Percentiles rank a stretch among this genome's conserved stretches.
These are phyloP conservation scores for Tetraodon nigroviridis DNA, from an alignment of 2,113 vertebrate species.

Conservation along the genomic window DNA sequence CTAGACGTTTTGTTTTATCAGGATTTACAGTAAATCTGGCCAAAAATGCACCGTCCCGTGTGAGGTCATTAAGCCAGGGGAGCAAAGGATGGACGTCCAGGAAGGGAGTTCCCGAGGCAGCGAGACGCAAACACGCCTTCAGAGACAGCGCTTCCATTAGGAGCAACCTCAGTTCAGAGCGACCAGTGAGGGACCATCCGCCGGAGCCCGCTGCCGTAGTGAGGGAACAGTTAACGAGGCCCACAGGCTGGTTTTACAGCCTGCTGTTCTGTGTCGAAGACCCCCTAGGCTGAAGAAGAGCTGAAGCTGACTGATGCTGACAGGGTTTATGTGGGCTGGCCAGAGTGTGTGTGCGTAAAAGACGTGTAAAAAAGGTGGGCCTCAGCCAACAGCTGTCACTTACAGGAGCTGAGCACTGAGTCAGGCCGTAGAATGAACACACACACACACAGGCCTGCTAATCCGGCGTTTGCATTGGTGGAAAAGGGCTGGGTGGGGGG, in stretches of 20 bases:
- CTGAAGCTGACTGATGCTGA: conserved; percentile 66
- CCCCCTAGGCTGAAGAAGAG: conserved; percentile 67
- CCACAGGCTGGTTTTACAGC: conserved; percentile 64
- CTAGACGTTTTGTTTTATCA: background rate
- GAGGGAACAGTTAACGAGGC: conserved; percentile 66
- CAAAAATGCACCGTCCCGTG: conserved; percentile 1
- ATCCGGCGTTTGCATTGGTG: conserved; percentile 38
- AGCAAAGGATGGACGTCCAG: conserved; percentile 39
- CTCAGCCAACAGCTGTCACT: conserved; percentile 81
- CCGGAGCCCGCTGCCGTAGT: conserved; percentile 64
- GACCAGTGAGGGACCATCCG: conserved; percentile 38
- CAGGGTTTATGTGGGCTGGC: conserved; percentile 60
- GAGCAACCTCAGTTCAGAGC: conserved; percentile 32
- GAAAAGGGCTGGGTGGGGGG: conserved; percentile 30
- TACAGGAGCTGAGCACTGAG: conserved; percentile 14
- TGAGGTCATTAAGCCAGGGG: conserved; percentile 21
- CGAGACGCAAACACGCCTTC: conserved; percentile 49
- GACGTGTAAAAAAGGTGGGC: conserved; percentile 54
- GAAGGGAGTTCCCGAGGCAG: conserved; percentile 46
- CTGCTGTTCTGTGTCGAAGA: conserved; percentile 65
- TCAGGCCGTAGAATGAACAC: conserved; percentile 14
- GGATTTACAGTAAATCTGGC: background rate
- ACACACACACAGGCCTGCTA: conserved; percentile 34
- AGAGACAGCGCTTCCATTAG: conserved; percentile 51
- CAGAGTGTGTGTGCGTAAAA: background rate